Conservation (phyloP, 2,113 vertebrate genomes). For the Bos javanicus region DNA sequence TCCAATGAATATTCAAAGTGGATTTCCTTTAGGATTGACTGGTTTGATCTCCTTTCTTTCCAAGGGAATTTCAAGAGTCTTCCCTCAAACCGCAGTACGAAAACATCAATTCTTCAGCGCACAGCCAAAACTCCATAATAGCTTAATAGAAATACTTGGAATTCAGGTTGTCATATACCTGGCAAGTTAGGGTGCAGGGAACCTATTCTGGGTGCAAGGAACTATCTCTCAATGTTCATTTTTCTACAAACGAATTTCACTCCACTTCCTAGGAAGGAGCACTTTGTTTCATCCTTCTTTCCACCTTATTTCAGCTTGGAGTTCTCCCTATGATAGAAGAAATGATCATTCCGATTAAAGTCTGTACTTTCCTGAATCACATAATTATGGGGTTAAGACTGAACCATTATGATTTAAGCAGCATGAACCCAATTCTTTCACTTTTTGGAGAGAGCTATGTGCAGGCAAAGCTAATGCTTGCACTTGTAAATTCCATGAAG, state of each 20-base stretch:
- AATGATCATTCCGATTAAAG: not conserved
- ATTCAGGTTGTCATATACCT: not conserved
- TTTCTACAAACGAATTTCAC: not conserved
- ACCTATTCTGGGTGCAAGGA: not conserved
- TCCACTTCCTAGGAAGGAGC: not conserved
- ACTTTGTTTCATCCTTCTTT: not conserved
- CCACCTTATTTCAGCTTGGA: not conserved
- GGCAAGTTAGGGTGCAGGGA: not conserved
- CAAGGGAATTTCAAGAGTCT: not conserved
- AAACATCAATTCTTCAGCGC: not conserved
- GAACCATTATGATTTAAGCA: not conserved
- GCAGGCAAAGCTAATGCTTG: not conserved
- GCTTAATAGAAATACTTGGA: not conserved
- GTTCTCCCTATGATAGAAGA: not conserved
- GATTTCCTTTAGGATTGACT: not conserved
- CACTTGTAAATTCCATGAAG: not conserved
- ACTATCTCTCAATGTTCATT: not conserved
- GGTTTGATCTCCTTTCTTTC: not conserved
- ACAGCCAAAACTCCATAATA: not conserved
- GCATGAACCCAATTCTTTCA: not conserved
- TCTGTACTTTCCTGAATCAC: not conserved
- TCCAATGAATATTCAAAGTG: not conserved
- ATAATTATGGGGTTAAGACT: not conserved
- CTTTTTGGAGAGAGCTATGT: not conserved
- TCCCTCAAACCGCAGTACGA: fast-evolving